phyloP scores from a whole-genome alignment of 2,888 invertebrate genomes.

The Platycheirus albimanus region DNA sequence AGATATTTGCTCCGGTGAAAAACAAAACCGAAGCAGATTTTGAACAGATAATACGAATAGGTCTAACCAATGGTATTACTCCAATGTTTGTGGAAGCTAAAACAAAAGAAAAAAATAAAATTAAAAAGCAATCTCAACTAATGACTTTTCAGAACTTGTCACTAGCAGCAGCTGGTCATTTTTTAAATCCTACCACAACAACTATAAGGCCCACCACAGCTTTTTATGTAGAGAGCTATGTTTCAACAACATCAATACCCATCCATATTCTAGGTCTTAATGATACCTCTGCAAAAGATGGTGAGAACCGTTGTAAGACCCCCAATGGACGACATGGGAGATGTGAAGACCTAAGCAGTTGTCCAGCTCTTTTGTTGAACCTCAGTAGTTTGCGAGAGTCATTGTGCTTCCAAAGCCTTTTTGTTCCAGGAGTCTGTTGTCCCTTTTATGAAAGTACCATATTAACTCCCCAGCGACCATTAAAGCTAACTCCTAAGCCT shows the following conservation, averaged over 20 bases:
- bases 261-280: constrained; percentile 77
- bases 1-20: constrained; percentile 19
- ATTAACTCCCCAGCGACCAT: constrained; percentile 80
- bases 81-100: constrained; percentile 80
- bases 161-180: constrained; percentile 23
- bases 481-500: constrained; percentile 79
- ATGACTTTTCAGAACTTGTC: constrained; percentile 38
- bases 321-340: constrained; percentile 91
- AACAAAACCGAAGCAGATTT: constrained; percentile 12
- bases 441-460: constrained; percentile 84
- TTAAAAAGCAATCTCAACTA: constrained; percentile 78
- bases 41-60: constrained; percentile 50
- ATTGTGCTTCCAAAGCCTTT: constrained; percentile 94
- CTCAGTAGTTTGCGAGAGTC: constrained; percentile 92
- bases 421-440: constrained; percentile 96
- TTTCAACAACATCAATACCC: constrained; percentile 77
- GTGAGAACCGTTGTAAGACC: constrained; percentile 89
- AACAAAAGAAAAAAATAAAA: constrained; percentile 80
- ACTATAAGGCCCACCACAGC: constrained; percentile 78
- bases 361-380: constrained; percentile 92
- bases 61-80: constrained; percentile 60
- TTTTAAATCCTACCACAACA: constrained; percentile 71
- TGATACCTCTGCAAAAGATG: constrained; percentile 83
- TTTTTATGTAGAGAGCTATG: constrained; percentile 81
- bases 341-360: constrained; percentile 94